A percentile compares a stretch with the other conserved stretches of the same genome.
These are phyloP conservation scores for Conus canariensis DNA, from an alignment of 2,888 invertebrate genomes.

Conservation along the genomic window DNA sequence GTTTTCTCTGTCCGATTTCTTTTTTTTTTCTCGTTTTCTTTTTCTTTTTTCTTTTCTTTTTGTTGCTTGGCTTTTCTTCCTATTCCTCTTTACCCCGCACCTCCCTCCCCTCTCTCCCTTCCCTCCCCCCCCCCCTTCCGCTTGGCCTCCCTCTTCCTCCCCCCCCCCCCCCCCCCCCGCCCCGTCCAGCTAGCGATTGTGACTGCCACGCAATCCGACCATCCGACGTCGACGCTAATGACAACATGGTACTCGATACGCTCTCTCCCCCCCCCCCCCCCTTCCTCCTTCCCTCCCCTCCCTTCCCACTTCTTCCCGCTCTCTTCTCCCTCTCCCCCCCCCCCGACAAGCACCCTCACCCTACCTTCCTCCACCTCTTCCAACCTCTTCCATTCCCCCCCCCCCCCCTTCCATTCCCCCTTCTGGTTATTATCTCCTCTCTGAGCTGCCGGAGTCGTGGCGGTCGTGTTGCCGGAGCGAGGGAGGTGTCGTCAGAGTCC, in stretches of 20 bases:
- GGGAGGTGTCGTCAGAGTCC: background rate
- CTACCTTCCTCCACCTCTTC: background rate
- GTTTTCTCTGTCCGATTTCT: background rate
- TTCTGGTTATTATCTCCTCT: background rate
- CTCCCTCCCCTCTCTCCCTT: too few relatives aligned
- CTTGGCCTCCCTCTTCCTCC: too few relatives aligned
- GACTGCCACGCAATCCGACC: background rate
- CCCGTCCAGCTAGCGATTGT: background rate
- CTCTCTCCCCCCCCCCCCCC: background rate
- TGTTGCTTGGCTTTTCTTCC: background rate
- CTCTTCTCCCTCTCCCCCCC: background rate
- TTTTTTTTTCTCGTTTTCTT: background rate
- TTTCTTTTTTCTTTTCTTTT: background rate
- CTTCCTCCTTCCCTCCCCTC: background rate
- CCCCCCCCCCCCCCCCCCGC: too few relatives aligned
- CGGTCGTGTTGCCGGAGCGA: background rate
- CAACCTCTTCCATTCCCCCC: background rate
- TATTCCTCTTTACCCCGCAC: background rate
- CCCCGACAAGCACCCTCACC: background rate
- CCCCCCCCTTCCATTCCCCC: background rate
- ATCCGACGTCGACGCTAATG: background rate
- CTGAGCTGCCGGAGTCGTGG: background rate
- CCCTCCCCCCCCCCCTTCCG: too few relatives aligned
- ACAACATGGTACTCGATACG: slow-evolving; percentile 27
- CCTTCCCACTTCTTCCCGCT: background rate